Percentiles rank a stretch among this genome's conserved stretches.
These are phyloP conservation scores for Arizona elegans DNA, from an alignment of 2,113 vertebrate genomes.

Conservation along the genomic window DNA sequence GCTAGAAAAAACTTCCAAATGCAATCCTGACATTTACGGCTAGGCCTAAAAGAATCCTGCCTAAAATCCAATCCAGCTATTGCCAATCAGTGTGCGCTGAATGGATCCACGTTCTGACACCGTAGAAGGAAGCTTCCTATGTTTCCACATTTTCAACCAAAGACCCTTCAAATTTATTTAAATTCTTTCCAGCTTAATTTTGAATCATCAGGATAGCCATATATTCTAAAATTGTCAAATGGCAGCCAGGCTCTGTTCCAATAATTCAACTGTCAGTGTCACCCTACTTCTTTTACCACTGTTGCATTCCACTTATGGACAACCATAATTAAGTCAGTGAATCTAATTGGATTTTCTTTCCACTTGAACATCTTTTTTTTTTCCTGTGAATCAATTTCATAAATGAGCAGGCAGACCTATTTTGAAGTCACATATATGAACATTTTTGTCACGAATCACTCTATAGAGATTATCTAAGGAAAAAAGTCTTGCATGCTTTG, in stretches of 20 bases:
- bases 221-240: not conserved
- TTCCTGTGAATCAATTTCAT: not conserved
- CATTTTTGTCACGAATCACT: not conserved
- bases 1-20: not conserved
- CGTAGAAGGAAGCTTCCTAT: not conserved
- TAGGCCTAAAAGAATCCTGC: not conserved
- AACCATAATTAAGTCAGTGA: not conserved
- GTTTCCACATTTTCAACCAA: not conserved
- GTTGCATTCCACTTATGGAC: not conserved
- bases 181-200: not conserved
- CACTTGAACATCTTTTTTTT: too few relatives aligned
- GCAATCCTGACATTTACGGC: not conserved
- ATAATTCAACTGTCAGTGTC: not conserved
- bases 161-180: not conserved
- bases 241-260: not conserved
- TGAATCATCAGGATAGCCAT: not conserved
- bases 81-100: not conserved
- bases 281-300: not conserved
- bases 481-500: not conserved
- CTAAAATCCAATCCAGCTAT: not conserved
- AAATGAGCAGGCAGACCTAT: not conserved
- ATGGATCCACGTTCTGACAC: not conserved
- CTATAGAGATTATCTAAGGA: not conserved
- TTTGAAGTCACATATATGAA: not conserved
- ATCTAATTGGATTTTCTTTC: not conserved